Evolutionary conservation across 1,140 invertebrate species (phyloP), one percentile per base, ranked within the genome.

Genomic region (Leptinotarsa undecemlineata): DNA sequence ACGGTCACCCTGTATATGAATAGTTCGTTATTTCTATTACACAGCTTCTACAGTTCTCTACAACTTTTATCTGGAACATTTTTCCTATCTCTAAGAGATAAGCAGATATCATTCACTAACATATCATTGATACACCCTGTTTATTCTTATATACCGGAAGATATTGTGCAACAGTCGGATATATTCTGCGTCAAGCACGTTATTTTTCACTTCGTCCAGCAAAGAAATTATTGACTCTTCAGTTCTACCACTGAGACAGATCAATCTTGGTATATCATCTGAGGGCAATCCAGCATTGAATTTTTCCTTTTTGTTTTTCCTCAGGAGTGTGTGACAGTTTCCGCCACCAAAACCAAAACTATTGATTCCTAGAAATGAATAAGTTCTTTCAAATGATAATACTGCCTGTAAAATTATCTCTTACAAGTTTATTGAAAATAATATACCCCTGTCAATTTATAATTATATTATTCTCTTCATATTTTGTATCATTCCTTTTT

Each of bases 281-380:
- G 82, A 75, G 0, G 89, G 87, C 8, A 80, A 70, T 11, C 86
- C 87, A 15, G 84, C 76, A 71, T 89, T 88, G 2, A 86, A 71
- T 79, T 91, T 91, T 21, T 83, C 79, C 74, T 89, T 90, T 0
- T 81, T 5, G 80, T 88, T 84, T 3, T 85, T 87, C 84, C 87
- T 88, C 0, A 96, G 79, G 11, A 96, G 79, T 21, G 91, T 85
- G 82, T 95, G 94, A 26, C 90, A 87, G 80, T 91, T 90, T 23
- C 87, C 87, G 23, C 90, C 89, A 61, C 91, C 89, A 78, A 92
- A 91, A 74, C 91, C 90, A 77, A 92, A 91, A 19, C 88, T 90
- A 80, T 89, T 91, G 11, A 91, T 82, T 42, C 87, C 89, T 23
- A 42, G 48, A 71, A 78, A 17, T 48, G 1, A 20, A 64, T 14